Evolutionary conservation across 92 coral and sea anemone genomes (phyloP).

Genomic region (Isaurus tuberculatus): DNA sequence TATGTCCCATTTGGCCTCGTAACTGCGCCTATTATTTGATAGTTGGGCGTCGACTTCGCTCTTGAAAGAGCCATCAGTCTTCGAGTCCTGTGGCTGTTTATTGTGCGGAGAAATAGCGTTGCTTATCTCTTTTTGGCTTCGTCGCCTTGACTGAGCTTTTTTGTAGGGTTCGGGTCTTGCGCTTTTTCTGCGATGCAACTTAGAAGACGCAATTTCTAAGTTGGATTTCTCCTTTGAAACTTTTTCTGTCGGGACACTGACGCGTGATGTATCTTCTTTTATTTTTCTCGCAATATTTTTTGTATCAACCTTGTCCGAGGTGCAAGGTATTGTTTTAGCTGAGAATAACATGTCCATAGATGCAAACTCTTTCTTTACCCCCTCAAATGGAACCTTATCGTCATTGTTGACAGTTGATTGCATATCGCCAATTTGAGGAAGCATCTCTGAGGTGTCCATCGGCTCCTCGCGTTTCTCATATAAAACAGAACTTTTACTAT

Average conservation of each 20-base stretch:
- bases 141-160: constrained; percentile 7
- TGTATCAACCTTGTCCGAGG: not conserved
- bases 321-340: not conserved
- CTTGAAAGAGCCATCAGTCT: not conserved
- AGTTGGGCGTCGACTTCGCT: not conserved
- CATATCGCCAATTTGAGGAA: not conserved
- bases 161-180: constrained; percentile 29
- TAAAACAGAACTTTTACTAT: not conserved
- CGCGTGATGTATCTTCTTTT: not conserved
- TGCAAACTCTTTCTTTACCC: not conserved
- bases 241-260: not conserved
- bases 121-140: not conserved
- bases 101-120: not conserved
- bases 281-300: not conserved
- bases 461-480: not conserved
- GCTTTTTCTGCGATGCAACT: constrained; percentile 30
- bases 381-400: not conserved
- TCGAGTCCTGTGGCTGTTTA: not conserved
- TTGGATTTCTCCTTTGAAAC: not conserved
- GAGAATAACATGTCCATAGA: not conserved
- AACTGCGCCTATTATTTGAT: not conserved
- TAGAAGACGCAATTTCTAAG: not conserved
- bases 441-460: constrained; percentile 28
- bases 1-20: not conserved
- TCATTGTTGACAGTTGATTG: not conserved